Conservation (phyloP, 1,140 invertebrate species). For the Drosophila tani region DNA sequence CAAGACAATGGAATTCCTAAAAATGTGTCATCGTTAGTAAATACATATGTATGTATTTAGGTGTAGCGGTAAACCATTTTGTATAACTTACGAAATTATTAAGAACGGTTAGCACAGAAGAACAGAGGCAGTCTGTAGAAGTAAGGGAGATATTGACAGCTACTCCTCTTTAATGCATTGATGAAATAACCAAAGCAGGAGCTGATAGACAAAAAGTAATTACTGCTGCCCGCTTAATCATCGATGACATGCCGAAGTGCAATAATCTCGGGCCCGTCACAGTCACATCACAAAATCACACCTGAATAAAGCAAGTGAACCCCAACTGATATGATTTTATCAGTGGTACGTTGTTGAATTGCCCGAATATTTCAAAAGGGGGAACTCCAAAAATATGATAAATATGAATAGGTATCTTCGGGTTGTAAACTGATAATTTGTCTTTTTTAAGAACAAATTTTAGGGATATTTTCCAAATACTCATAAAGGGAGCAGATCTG, state of each 20-base stretch:
- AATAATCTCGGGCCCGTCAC: slow-evolving; percentile 17
- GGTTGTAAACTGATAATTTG: too few relatives aligned
- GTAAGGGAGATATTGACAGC: not conserved
- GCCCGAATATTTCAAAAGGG: not conserved
- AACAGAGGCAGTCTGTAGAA: not conserved
- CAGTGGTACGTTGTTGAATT: not conserved
- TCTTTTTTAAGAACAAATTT: too few relatives aligned
- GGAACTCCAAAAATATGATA: not conserved
- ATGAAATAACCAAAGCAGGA: slow-evolving; percentile 32
- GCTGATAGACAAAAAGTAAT: slow-evolving; percentile 13
- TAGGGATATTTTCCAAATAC: too few relatives aligned
- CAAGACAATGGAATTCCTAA: slow-evolving; percentile 16
- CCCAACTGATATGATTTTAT: slow-evolving; percentile 34
- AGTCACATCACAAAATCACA: not conserved
- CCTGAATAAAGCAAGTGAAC: slow-evolving; percentile 25
- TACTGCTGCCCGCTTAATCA: slow-evolving; percentile 35
- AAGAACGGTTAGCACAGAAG: slow-evolving; percentile 28
- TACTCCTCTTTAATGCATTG: slow-evolving; percentile 13
- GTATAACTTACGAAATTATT: slow-evolving; percentile 39
- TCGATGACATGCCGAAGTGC: slow-evolving; percentile 29
- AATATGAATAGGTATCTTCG: too few relatives aligned
- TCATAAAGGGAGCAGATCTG: not conserved
- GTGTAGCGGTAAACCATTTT: too few relatives aligned
- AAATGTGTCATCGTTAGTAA: slow-evolving; percentile 15
- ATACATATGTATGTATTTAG: not conserved